A percentile compares a stretch with the other conserved stretches of the same genome.
Evolutionary conservation across 2,113 vertebrate genomes (phyloP).

Genomic region (Leucosticte australis): DNA sequence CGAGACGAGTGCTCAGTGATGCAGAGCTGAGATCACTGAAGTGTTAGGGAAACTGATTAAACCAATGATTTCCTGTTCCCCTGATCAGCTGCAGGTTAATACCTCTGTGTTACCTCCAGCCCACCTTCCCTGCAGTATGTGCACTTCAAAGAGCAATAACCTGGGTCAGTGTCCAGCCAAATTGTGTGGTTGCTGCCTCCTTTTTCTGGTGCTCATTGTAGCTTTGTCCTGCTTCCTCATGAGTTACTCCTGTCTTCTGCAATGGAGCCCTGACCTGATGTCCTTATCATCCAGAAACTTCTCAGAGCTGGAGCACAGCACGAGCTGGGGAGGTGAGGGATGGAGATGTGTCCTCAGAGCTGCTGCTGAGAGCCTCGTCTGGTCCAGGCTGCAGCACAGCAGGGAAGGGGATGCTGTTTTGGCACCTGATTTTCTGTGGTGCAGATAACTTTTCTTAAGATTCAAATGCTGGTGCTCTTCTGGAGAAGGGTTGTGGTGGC

Average conservation of each 20-base stretch:
- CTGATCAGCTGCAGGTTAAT: not conserved
- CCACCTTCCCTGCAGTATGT: not conserved
- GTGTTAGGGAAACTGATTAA: conserved; percentile 17
- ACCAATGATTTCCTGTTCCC: not conserved
- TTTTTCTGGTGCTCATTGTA: not conserved
- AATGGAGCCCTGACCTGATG: not conserved
- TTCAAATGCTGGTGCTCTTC: not conserved
- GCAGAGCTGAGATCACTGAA: not conserved
- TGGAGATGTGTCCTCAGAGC: not conserved
- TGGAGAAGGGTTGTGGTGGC: not conserved
- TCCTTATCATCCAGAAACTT: not conserved
- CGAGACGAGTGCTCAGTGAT: not conserved
- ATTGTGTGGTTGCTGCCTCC: not conserved
- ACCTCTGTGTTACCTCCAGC: not conserved
- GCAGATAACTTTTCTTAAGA: not conserved
- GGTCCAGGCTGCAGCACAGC: not conserved
- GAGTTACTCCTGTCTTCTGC: not conserved
- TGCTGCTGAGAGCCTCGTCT: not conserved
- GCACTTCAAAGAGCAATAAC: not conserved
- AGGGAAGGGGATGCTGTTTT: not conserved
- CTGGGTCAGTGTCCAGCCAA: not conserved
- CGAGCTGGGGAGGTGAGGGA: rapidly evolving
- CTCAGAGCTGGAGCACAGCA: not conserved
- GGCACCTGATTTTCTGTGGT: not conserved
- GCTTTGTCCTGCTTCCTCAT: not conserved